Evolutionary conservation across 2,113 vertebrate genomes (phyloP).

Genomic region (Falco punctatus): DNA sequence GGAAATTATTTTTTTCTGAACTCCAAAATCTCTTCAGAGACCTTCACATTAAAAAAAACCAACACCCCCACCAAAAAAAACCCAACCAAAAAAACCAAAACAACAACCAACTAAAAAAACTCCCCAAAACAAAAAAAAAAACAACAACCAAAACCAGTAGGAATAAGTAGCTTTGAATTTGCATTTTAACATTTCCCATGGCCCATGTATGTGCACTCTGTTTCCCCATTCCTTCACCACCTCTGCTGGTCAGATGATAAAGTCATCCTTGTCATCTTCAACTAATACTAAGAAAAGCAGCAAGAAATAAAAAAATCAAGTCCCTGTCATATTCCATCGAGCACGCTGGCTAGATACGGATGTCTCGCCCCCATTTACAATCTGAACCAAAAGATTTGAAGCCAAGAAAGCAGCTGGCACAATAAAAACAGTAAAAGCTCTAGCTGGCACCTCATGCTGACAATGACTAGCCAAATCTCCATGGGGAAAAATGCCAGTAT

Average conservation of each 20-base stretch:
- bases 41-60: not conserved
- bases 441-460: conserved; percentile 80
- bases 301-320: conserved; percentile 71
- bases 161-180: not conserved
- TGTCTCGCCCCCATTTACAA: conserved; percentile 83
- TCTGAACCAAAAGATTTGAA: conserved; percentile 81
- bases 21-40: not conserved
- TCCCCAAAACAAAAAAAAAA: too few species aligned
- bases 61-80: too few species aligned
- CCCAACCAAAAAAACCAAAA: too few species aligned
- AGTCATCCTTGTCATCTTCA: conserved; percentile 59
- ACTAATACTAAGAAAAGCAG: conserved; percentile 56
- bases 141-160: not conserved
- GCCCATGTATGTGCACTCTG: not conserved
- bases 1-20: not conserved
- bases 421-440: conserved; percentile 82
- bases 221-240: not conserved
- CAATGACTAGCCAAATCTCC: conserved; percentile 83
- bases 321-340: conserved; percentile 76
- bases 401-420: conserved; percentile 86
- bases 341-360: conserved; percentile 78
- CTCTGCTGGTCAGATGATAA: conserved; percentile 61
- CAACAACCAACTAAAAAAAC: not conserved
- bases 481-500: conserved; percentile 79
- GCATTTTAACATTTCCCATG: not conserved